Percentiles rank a stretch among this genome's conserved stretches.
Conservation (phyloP, 2,888 invertebrate species). For the Scaptomyza polygonia region DNA sequence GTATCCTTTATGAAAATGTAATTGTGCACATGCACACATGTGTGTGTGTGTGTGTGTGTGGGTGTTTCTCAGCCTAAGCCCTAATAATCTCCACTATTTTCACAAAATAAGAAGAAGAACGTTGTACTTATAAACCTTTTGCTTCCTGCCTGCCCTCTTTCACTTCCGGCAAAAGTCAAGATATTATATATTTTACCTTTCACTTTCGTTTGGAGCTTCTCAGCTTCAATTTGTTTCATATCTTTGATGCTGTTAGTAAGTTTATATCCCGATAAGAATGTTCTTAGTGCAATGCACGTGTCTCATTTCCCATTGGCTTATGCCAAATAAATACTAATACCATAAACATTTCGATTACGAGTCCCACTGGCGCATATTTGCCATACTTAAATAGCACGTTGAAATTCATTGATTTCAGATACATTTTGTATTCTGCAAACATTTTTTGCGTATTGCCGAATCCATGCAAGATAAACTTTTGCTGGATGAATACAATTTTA, state of each 20-base stretch:
- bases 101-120: slow-evolving; percentile 2
- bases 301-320: slow-evolving; percentile 1
- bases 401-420: no score
- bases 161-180: slow-evolving; percentile 43
- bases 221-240: slow-evolving; percentile 7
- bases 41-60: slow-evolving; percentile 3
- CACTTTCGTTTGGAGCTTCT: slow-evolving; percentile 23
- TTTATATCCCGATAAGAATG: slow-evolving; percentile 15
- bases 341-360: neutral
- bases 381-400: no score
- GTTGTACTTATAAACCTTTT: slow-evolving; percentile 7
- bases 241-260: slow-evolving; percentile 8
- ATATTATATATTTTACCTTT: slow-evolving; percentile 42
- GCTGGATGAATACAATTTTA: no score
- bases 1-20: slow-evolving; percentile 77
- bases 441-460: no score
- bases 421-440: no score
- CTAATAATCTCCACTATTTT: slow-evolving; percentile 76
- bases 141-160: neutral
- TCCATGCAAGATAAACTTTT: no score
- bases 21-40: slow-evolving; percentile 53
- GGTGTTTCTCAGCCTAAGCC: slow-evolving; percentile 49
- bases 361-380: no score
- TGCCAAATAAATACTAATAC: neutral
- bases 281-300: neutral